These are phyloP conservation scores for Anoplophora glabripennis DNA, from an alignment of 1,140 invertebrate species.

Conservation along the genomic window DNA sequence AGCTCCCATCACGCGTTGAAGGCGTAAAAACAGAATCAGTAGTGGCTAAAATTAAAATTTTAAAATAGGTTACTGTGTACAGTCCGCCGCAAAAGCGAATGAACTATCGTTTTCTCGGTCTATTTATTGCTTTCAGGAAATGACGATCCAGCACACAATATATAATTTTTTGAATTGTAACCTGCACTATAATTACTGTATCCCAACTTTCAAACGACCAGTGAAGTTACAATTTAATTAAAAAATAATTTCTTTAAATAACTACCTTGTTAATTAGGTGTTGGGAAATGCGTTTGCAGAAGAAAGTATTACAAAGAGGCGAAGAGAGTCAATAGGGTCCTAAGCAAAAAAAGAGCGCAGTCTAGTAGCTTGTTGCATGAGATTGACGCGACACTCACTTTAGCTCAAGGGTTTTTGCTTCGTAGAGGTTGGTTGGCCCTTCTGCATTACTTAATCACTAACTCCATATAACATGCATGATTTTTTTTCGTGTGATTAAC, in stretches of 20 bases:
- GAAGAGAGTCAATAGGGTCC: slow-evolving; percentile 34
- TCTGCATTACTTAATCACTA: background rate
- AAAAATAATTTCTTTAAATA: too few relatives aligned
- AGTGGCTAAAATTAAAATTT: slow-evolving; percentile 2
- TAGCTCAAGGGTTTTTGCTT: slow-evolving; percentile 63
- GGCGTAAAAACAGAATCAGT: background rate
- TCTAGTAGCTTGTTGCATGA: slow-evolving; percentile 59
- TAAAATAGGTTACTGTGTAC: slow-evolving; percentile 6
- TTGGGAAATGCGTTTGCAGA: slow-evolving; percentile 13
- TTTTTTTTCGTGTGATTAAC: background rate
- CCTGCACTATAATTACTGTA: too few relatives aligned
- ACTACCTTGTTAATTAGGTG: background rate
- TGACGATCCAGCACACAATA: background rate
- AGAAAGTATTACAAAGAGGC: slow-evolving; percentile 39
- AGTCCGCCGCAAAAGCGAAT: background rate
- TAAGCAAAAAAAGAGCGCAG: slow-evolving; percentile 38
- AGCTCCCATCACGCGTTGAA: background rate
- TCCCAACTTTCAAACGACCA: too few relatives aligned
- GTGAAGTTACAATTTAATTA: too few relatives aligned
- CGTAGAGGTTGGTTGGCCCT: slow-evolving; percentile 49
- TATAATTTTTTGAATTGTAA: too few relatives aligned
- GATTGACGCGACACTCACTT: slow-evolving; percentile 59
- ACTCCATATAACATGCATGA: background rate
- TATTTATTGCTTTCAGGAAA: background rate
- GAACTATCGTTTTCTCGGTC: background rate